These are phyloP conservation scores for Hycleus phaleratus DNA, from an alignment of 1,140 invertebrate species.

Conservation along the genomic window DNA sequence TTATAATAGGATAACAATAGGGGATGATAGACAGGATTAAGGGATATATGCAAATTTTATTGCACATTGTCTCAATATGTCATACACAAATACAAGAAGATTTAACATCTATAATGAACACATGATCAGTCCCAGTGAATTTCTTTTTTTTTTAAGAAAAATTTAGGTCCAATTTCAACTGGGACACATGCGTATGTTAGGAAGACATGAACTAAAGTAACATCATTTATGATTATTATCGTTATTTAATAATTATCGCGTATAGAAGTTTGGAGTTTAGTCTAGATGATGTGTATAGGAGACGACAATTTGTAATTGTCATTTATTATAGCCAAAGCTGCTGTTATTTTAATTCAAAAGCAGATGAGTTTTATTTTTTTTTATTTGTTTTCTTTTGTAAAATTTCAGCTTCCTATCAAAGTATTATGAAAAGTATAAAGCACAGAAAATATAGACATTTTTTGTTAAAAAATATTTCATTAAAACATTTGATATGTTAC, in stretches of 20 bases:
- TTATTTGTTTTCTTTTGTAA: too few relatives aligned
- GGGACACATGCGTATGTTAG: conserved; percentile 20
- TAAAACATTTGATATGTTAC: conserved; percentile 20
- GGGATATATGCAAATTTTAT: conserved; percentile 15
- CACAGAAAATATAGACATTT: conserved; percentile 18
- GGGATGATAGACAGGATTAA: conserved; percentile 3
- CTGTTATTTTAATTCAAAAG: too few relatives aligned
- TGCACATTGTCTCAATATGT: conserved; percentile 23
- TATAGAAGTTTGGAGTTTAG: too few relatives aligned
- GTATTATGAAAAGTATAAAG: conserved; percentile 20
- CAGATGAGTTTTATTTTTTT: neutral
- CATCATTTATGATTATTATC: conserved; percentile 2
- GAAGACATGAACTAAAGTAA: conserved; percentile 37
- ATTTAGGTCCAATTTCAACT: conserved; percentile 8
- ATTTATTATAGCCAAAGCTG: too few relatives aligned
- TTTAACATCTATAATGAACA: conserved; percentile 19
- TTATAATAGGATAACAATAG: conserved; percentile 4
- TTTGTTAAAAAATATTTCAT: conserved; percentile 3
- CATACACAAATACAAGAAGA: conserved; percentile 24
- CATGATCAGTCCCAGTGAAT: conserved; percentile 9
- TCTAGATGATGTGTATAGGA: too few relatives aligned
- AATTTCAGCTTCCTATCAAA: conserved; percentile 5
- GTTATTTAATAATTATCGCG: neutral
- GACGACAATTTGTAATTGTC: too few relatives aligned
- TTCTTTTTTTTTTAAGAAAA: neutral